These are phyloP conservation scores for Tamandua tetradactyla DNA, from an alignment of 2,797 vertebrate genomes.

Conservation along the genomic window DNA sequence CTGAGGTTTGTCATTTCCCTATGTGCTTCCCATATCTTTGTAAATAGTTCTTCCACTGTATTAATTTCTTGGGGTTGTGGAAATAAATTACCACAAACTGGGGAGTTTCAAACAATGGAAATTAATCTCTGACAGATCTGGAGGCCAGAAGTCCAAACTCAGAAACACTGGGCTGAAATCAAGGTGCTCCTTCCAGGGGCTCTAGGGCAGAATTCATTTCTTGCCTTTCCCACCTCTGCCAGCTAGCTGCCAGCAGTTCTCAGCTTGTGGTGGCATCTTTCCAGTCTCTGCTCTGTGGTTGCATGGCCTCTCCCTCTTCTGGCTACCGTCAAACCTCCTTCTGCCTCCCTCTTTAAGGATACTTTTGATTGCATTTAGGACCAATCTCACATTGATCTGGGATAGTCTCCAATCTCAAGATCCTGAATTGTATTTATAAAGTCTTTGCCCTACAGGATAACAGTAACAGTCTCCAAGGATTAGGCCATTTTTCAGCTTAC, in stretches of 20 bases:
- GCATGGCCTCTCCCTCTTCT: neutral
- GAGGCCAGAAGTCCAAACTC: neutral
- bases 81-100: too few species aligned
- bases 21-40: neutral
- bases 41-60: fast-evolving
- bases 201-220: fast-evolving
- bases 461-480: neutral
- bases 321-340: fast-evolving
- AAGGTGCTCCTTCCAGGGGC: fast-evolving
- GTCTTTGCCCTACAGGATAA: neutral
- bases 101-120: too few species aligned
- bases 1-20: neutral
- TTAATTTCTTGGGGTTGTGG: too few species aligned
- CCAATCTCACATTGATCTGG: neutral
- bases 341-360: neutral
- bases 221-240: too few species aligned
- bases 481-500: fast-evolving
- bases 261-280: fast-evolving
- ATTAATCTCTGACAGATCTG: neutral
- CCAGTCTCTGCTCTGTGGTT: neutral
- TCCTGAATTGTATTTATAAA: too few species aligned
- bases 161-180: neutral
- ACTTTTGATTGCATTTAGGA: too few species aligned
- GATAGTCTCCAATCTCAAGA: neutral
- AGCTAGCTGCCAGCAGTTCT: fast-evolving